phyloP scores from a whole-genome alignment of 2,888 invertebrate species.

The Celastrina argiolus region DNA sequence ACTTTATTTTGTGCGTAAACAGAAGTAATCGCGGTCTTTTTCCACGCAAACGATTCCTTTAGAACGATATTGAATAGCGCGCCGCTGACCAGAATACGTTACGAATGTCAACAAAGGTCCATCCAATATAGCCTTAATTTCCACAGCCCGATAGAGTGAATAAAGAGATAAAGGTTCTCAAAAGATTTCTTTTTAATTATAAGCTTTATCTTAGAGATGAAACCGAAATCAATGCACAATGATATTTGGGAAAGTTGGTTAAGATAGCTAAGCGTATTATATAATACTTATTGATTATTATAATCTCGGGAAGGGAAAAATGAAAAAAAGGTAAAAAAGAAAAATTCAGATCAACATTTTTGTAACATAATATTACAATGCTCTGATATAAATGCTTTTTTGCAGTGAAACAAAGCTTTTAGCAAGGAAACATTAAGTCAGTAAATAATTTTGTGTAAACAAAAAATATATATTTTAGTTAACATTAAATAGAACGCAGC shows the following conservation, averaged over 20 bases:
- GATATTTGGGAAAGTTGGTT: background rate
- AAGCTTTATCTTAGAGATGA: background rate
- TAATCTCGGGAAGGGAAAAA: no score
- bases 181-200: slow-evolving; percentile 13
- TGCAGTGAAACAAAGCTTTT: no score
- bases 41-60: slow-evolving; percentile 51
- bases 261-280: no score
- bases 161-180: slow-evolving; percentile 23
- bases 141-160: slow-evolving; percentile 32
- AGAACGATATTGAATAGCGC: slow-evolving; percentile 61
- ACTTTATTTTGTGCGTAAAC: slow-evolving; percentile 73
- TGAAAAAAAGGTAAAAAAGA: no score
- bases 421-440: no score
- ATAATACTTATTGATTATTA: no score
- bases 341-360: no score
- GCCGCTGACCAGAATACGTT: slow-evolving; percentile 60
- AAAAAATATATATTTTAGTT: no score
- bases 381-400: no score
- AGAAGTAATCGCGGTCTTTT: slow-evolving; percentile 55
- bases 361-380: no score
- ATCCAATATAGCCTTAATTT: slow-evolving; percentile 24
- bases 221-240: background rate
- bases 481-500: no score
- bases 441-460: no score
- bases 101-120: slow-evolving; percentile 36